These are phyloP conservation scores for Hirundo rustica DNA, from an alignment of 2,797 vertebrate genomes.

Conservation along the genomic window DNA sequence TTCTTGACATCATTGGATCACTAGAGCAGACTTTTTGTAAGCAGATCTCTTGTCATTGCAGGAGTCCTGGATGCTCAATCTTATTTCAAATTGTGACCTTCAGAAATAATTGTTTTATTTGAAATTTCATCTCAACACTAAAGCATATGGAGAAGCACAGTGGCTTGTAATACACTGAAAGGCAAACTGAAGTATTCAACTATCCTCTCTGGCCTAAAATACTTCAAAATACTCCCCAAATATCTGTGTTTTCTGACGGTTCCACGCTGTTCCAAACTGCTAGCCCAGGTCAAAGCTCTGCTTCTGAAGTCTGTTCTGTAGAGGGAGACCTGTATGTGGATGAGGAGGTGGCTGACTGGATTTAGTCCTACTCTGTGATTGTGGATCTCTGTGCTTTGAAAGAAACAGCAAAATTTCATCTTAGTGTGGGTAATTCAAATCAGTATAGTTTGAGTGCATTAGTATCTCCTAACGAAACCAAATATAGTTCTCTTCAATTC, in stretches of 20 bases:
- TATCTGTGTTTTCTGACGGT: not conserved
- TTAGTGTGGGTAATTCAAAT: not conserved
- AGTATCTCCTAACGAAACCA: slow-evolving; percentile 20
- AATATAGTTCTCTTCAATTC: slow-evolving; percentile 35
- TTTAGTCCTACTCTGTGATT: not conserved
- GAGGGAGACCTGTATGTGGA: not conserved
- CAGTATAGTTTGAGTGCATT: not conserved
- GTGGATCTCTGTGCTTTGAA: not conserved
- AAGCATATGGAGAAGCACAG: not conserved
- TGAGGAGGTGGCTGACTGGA: not conserved
- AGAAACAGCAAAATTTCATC: not conserved
- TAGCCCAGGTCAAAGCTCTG: not conserved
- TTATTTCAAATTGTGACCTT: not conserved
- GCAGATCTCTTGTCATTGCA: not conserved
- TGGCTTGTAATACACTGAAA: not conserved
- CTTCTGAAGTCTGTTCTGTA: not conserved
- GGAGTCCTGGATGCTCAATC: not conserved
- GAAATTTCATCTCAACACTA: not conserved
- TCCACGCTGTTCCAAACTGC: not conserved
- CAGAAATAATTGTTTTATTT: not conserved
- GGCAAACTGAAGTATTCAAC: not conserved
- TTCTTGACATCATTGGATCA: not conserved
- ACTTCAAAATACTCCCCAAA: not conserved
- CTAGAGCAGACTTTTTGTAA: not conserved
- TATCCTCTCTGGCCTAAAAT: not conserved